Percentiles rank a stretch among this genome's conserved stretches.
Evolutionary conservation across 2,888 invertebrate genomes (phyloP).

Genomic region (Philhelius pedissequus): DNA sequence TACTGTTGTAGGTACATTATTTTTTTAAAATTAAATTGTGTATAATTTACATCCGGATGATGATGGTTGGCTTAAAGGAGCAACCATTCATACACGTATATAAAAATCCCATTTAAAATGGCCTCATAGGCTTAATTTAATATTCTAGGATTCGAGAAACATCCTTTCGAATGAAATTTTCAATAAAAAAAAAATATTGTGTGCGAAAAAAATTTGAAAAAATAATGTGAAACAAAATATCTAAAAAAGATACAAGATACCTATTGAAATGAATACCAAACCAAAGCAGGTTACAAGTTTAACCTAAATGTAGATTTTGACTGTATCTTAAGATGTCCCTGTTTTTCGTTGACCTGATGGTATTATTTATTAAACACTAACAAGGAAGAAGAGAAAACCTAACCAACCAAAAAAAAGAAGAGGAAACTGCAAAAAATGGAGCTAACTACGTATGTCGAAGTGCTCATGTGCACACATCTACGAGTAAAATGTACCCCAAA

Average conservation of each 20-base stretch:
- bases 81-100: background rate
- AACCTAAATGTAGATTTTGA: constrained; percentile 3
- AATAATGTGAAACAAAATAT: background rate
- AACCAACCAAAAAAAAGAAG: background rate
- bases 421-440: constrained; percentile 15
- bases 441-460: constrained; percentile 47
- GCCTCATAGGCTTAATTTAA: constrained; percentile 48
- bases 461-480: constrained; percentile 66
- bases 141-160: constrained; percentile 41
- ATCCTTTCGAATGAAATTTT: constrained; percentile 4
- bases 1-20: background rate
- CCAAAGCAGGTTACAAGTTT: constrained; percentile 5
- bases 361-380: constrained; percentile 55
- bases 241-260: background rate
- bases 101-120: constrained; percentile 42
- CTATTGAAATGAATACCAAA: background rate
- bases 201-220: background rate
- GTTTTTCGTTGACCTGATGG: constrained; percentile 16
- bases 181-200: too few species aligned
- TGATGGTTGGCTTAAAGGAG: background rate
- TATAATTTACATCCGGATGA: constrained; percentile 43
- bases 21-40: constrained; percentile 36
- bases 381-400: constrained; percentile 13
- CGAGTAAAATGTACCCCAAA: constrained; percentile 43
- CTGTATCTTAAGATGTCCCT: constrained; percentile 22